Evolutionary conservation across 2,113 vertebrate species (phyloP).

Genomic region (Charadrius vociferus): DNA sequence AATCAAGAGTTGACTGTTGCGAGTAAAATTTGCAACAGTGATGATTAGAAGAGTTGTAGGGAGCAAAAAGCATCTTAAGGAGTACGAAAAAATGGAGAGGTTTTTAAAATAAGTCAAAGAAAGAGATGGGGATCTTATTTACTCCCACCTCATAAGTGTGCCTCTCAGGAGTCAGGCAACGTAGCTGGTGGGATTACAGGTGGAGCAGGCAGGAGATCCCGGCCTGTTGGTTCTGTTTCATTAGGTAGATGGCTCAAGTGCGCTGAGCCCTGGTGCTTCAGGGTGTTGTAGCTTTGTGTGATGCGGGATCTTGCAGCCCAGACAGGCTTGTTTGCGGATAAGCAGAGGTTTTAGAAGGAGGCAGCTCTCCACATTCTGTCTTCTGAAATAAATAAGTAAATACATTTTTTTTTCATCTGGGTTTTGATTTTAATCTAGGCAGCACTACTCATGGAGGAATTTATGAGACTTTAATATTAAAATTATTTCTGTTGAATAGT

Average conservation of each 20-base stretch:
- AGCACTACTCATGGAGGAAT: not conserved
- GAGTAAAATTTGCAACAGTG: not conserved
- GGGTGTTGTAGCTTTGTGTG: not conserved
- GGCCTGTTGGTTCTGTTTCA: not conserved
- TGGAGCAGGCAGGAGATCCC: not conserved
- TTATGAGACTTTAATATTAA: slow-evolving; percentile 46
- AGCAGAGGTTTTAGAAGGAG: not conserved
- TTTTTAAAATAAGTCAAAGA: not conserved
- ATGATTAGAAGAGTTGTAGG: not conserved
- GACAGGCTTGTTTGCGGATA: not conserved
- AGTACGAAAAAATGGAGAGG: not conserved
- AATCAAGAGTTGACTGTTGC: not conserved
- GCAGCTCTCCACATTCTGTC: not conserved
- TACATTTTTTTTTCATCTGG: not conserved
- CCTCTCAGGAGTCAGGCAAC: not conserved
- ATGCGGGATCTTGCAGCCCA: not conserved
- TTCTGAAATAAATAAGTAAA: not conserved
- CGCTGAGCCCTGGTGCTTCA: not conserved
- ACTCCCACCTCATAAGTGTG: not conserved
- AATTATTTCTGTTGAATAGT: not conserved
- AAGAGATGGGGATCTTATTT: not conserved
- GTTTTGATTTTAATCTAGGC: slow-evolving; percentile 31
- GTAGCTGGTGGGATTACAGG: not conserved
- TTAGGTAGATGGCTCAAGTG: not conserved
- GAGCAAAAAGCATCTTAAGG: not conserved